phyloP scores from a whole-genome alignment of 2,797 vertebrate genomes.

The Sebastolobus alascanus region DNA sequence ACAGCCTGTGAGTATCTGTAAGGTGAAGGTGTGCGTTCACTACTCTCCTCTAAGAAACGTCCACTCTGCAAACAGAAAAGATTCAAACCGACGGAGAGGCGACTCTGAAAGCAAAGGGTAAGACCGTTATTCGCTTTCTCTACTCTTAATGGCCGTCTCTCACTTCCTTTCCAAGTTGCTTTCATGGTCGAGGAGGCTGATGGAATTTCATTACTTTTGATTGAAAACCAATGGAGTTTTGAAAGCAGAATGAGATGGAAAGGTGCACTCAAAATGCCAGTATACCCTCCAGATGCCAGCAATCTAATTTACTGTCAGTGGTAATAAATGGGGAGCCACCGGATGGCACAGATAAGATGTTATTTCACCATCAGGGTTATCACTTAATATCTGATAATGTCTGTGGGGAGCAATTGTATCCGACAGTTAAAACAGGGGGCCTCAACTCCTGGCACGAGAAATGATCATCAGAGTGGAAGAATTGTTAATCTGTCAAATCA shows the following conservation, averaged over 20 bases:
- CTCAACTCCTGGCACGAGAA: slow-evolving; percentile 60
- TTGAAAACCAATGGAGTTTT: slow-evolving; percentile 76
- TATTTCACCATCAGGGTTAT: slow-evolving; percentile 81
- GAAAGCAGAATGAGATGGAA: slow-evolving; percentile 72
- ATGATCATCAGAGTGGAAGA: slow-evolving; percentile 66
- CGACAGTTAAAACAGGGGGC: slow-evolving; percentile 73
- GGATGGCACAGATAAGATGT: slow-evolving; percentile 72
- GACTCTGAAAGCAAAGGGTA: slow-evolving; percentile 73
- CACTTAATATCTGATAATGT: slow-evolving; percentile 79
- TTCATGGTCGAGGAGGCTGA: slow-evolving; percentile 62
- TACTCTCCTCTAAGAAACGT: slow-evolving; percentile 25
- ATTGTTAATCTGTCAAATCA: slow-evolving; percentile 79
- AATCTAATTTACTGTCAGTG: slow-evolving; percentile 80
- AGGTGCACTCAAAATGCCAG: slow-evolving; percentile 77
- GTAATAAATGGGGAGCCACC: slow-evolving; percentile 75
- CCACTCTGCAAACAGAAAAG: slow-evolving; percentile 11
- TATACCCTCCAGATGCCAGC: slow-evolving; percentile 72
- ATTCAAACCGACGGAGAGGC: slow-evolving; percentile 52
- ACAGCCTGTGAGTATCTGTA: slow-evolving; percentile 1
- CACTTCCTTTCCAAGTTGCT: slow-evolving; percentile 58
- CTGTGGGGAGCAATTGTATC: slow-evolving; percentile 70
- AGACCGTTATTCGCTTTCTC: slow-evolving; percentile 64
- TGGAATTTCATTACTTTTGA: slow-evolving; percentile 81
- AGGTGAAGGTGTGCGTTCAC: slow-evolving; percentile 21
- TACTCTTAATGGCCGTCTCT: slow-evolving; percentile 66